Evolutionary conservation across 2,888 invertebrate species (phyloP).

Genomic region (Scrobipalpa costella): DNA sequence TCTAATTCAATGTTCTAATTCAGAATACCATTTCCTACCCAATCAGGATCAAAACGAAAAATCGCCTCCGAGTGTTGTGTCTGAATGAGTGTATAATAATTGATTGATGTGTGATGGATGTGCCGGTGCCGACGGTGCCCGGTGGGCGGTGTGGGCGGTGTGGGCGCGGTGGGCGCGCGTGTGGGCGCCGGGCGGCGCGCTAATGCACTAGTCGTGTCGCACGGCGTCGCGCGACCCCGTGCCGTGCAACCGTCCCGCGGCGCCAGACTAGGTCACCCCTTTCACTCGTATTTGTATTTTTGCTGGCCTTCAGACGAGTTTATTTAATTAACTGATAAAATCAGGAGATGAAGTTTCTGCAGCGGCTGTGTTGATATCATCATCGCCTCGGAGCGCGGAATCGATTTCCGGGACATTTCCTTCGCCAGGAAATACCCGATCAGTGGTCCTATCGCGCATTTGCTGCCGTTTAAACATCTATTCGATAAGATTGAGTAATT

Average conservation of each 20-base stretch:
- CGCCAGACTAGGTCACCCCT: constrained; percentile 12
- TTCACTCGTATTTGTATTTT: neutral
- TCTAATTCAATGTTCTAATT: constrained; percentile 1
- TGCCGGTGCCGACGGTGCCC: neutral
- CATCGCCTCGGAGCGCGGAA: constrained; percentile 10
- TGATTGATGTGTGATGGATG: constrained; percentile 13
- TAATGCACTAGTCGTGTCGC: constrained; percentile 19
- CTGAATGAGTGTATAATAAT: neutral
- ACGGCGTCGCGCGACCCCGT: too few relatives aligned
- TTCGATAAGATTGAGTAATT: too few relatives aligned
- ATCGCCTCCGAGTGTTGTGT: neutral
- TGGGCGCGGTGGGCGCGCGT: neutral
- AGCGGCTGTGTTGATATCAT: neutral
- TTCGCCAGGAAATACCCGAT: constrained; percentile 3
- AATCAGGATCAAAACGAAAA: neutral
- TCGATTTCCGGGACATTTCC: constrained; percentile 11
- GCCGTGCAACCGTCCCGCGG: neutral
- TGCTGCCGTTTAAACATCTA: neutral
- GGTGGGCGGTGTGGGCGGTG: neutral
- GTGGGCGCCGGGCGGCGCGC: neutral
- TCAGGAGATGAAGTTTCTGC: constrained; percentile 6
- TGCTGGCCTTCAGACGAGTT: constrained; percentile 3
- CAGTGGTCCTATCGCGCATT: neutral
- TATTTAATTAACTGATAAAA: constrained; percentile 1
- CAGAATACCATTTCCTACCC: neutral